Evolutionary conservation across 1,140 invertebrate genomes (phyloP), one percentile per base, ranked within the genome.

Genomic region (Fopius arisanus): DNA sequence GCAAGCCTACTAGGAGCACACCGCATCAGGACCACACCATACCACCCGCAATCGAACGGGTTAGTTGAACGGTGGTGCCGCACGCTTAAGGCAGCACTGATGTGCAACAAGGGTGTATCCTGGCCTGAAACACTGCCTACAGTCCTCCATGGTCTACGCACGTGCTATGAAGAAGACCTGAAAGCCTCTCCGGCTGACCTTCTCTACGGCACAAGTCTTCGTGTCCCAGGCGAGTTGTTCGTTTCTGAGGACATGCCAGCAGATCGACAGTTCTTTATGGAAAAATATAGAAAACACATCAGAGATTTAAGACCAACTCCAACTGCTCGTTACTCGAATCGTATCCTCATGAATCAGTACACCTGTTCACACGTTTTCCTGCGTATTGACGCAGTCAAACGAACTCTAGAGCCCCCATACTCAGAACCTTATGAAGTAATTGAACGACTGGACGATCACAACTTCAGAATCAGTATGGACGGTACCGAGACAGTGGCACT

Each of bases 171-270:
- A 16, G 51, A 66, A 41, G 67, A 69, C n/a, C 19, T 69, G 0
- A 51, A 69, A 16, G 51, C 70, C 1, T 78, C 85, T 7, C 54
- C 82, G 1, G 74, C 84, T 0, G 73, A 82, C 31, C 23, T 85
- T 23, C 63, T 82, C 1, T 83, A 78, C 70, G 84, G 82, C 0
- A 37, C 48, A n/a, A 41, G 78, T 0, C 26, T 84, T 10, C 71
- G 79, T 21, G 31, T 84, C 1, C 86, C 87, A 19, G 83, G 81
- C 1, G 82, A 87, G 73, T 83, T 87, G 68, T 81, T 88, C 63
- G 51, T 67, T 3, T n/a, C 67, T 10, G 10, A 66, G 12, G 63
- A 70, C 16, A 28, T 23, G 1, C 10, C 29, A 7, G 10, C 43
- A 19, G 43, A 72, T 2, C 72, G 74, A 14, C 41, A 66, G 19